These are phyloP conservation scores for Rhagoletis zephyria DNA, from an alignment of 1,140 invertebrate genomes.

Conservation along the genomic window DNA sequence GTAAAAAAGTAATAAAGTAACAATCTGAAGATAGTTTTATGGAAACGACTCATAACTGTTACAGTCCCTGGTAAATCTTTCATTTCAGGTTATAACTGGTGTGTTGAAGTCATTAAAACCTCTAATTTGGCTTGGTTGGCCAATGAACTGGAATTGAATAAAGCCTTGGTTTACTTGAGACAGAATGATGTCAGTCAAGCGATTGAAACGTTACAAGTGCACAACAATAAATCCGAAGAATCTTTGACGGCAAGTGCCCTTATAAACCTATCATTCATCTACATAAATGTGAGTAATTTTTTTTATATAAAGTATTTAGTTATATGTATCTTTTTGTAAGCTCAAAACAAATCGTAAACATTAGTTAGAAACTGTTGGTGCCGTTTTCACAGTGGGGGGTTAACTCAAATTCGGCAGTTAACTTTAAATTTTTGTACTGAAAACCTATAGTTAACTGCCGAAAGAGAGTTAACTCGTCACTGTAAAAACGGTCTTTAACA, in stretches of 20 bases:
- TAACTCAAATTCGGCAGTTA: no score
- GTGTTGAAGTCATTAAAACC: conserved; percentile 86
- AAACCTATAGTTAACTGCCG: no score
- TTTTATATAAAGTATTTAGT: no score
- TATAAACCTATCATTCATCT: conserved; percentile 93
- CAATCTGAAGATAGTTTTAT: no score
- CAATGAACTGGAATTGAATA: conserved; percentile 93
- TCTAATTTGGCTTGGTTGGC: conserved; percentile 83
- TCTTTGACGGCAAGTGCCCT: conserved; percentile 89
- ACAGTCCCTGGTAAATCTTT: not conserved
- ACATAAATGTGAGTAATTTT: conserved; percentile 81
- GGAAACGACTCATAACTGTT: conserved; percentile 5
- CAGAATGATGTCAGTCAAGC: conserved; percentile 87
- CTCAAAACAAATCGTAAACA: no score
- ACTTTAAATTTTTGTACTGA: no score
- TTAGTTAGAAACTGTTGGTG: no score
- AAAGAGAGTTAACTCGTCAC: no score
- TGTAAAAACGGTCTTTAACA: no score
- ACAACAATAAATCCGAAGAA: conserved; percentile 89
- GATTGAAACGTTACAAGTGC: conserved; percentile 89
- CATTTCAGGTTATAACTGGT: conserved; percentile 80
- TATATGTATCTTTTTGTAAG: no score
- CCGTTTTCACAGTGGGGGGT: no score
- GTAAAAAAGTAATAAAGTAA: no score
- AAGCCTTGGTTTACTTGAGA: conserved; percentile 90